phyloP scores from a whole-genome alignment of 2,797 vertebrate species.

The Danionella dracula region DNA sequence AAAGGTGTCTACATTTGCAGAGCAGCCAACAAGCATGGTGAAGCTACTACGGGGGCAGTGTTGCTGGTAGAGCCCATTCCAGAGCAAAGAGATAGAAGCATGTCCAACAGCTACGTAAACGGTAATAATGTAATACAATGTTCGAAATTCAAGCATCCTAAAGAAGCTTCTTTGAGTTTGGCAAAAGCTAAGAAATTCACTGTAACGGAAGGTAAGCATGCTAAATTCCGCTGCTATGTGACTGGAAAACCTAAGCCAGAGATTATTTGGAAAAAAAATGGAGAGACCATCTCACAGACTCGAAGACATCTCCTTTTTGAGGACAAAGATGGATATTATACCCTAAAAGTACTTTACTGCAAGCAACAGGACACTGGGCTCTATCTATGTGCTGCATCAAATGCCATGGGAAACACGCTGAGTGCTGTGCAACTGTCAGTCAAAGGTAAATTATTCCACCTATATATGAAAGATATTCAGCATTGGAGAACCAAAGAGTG shows the following conservation, averaged over 20 bases:
- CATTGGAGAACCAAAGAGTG: too few species aligned
- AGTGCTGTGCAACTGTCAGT: conserved; percentile 88
- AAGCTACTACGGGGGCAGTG: conserved; percentile 79
- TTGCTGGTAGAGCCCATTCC: conserved; percentile 76
- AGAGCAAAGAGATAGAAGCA: conserved; percentile 50
- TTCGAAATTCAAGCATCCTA: conserved; percentile 43
- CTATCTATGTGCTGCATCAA: conserved; percentile 89
- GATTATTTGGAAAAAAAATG: conserved; percentile 91
- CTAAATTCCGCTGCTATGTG: conserved; percentile 93
- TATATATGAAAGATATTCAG: too few species aligned
- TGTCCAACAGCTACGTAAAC: conserved; percentile 47
- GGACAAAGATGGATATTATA: conserved; percentile 93
- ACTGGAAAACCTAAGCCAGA: conserved; percentile 95
- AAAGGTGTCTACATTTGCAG: conserved; percentile 89
- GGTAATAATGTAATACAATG: conserved; percentile 54
- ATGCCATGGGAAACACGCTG: conserved; percentile 87
- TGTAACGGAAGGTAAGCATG: conserved; percentile 89
- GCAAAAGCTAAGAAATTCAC: conserved; percentile 80
- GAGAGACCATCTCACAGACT: conserved; percentile 67
- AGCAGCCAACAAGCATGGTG: conserved; percentile 72
- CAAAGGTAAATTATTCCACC: conserved; percentile 85
- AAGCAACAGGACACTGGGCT: conserved; percentile 85
- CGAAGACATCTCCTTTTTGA: conserved; percentile 88
- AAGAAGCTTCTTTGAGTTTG: conserved; percentile 50
- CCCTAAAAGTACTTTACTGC: conserved; percentile 93